Evolutionary conservation across 1,140 invertebrate species (phyloP).

Genomic region (Bradysia coprophila): DNA sequence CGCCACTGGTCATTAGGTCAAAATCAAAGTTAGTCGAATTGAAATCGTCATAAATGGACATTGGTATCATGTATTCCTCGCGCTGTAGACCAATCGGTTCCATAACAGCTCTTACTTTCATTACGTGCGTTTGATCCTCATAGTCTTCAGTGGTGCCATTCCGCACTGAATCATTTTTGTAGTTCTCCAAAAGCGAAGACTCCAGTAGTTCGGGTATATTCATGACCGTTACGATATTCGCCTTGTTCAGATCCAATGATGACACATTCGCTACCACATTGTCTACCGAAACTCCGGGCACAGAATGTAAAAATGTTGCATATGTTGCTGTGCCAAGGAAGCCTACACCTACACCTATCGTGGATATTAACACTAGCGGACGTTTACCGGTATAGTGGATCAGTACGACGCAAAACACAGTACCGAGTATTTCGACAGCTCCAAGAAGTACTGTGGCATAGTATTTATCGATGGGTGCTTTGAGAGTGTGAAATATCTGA

Average conservation of each 20-base stretch:
- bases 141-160: too few relatives aligned
- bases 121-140: too few relatives aligned
- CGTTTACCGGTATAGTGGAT: slow-evolving; percentile 54
- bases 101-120: too few relatives aligned
- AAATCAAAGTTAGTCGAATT: too few relatives aligned
- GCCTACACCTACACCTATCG: slow-evolving; percentile 36
- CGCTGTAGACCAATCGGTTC: too few relatives aligned
- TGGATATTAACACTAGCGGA: slow-evolving; percentile 41
- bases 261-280: slow-evolving; percentile 22
- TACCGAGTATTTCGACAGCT: slow-evolving; percentile 41
- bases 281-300: slow-evolving; percentile 17
- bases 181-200: too few relatives aligned
- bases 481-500: slow-evolving; percentile 41
- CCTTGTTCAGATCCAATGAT: slow-evolving; percentile 11
- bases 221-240: slow-evolving; percentile 14
- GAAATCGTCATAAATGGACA: too few relatives aligned
- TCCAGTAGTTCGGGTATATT: slow-evolving; percentile 20
- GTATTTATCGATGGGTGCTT: slow-evolving; percentile 52
- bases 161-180: too few relatives aligned
- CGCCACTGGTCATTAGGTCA: too few relatives aligned
- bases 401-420: slow-evolving; percentile 35
- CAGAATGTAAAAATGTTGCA: slow-evolving; percentile 15
- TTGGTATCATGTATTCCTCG: too few relatives aligned
- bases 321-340: slow-evolving; percentile 28
- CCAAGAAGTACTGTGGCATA: slow-evolving; percentile 49